Evolutionary conservation across 2,113 vertebrate genomes (phyloP), one percentile per base, ranked within the genome.

Genomic region (Caranx melampygus): DNA sequence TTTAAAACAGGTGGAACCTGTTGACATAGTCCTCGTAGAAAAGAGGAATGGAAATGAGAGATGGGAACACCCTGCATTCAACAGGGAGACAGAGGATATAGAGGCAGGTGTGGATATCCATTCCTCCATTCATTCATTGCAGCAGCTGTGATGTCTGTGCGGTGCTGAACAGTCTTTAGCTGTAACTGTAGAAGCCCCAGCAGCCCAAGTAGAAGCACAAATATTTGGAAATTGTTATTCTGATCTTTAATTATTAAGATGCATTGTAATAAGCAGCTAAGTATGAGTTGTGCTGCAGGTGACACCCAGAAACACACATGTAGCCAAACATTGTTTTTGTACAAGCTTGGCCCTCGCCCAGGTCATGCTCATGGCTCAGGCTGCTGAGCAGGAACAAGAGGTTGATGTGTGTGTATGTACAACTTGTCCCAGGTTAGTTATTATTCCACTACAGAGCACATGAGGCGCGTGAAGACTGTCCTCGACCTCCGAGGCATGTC

Each of bases 81-180:
- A 12, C 13, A 47, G 13, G 7, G 42, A 66, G 14, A 12, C 9
- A 15, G n/a, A 62, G 44, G 37, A 18, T 4, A 16, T 10, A 40
- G 20, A 13, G 20, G 18, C 76, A 72, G 76, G 64, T 21, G 76
- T 82, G 75, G 69, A 59, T 44, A 35, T 80, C 66, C 21, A 44
- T 11, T 47, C 15, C 62, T 78, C 15, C 78, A 65, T 79, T 89
- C 84, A 42, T 79, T 89, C 84, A 42, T 45, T 72, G 37, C 52
- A 34, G 55, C 58, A 16, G 42, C 55, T 60, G 16, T 49, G 14
- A 20, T 11, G 5, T 44, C 45, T 44, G 45, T 3, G 0, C 15
- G 63, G 11, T 52, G 16, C n/a, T 47, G 16, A 12, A 69, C 34
- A 12, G 1, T 42, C 5, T 33, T 49, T 42, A 18, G 4, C 35